Evolutionary conservation across 2,797 vertebrate genomes (phyloP), one percentile per base, ranked within the genome.

Genomic region (Poecilia wingei): DNA sequence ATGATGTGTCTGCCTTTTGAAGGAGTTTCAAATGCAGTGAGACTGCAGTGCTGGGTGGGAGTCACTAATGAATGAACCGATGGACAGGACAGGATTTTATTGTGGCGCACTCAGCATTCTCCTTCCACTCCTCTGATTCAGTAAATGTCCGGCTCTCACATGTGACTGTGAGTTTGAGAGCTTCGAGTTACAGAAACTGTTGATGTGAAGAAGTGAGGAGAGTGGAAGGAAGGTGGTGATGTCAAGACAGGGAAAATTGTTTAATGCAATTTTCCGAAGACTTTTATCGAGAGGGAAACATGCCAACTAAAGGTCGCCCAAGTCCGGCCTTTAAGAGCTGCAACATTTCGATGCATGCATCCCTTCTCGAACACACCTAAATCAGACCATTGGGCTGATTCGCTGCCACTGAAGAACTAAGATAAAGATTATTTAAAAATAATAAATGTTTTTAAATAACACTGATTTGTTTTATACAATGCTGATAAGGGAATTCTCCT

Each of bases 61-160:
- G 77, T 82, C 72, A 16, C 16, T 71, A 49, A 33, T 64, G 8
- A 73, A 33, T 66, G 45, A 46, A 43, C 47, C 72, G 22, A 87
- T 46, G 82, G 69, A 85, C 80, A 84, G 80, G 84, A 82, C 80
- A 83, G 79, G 70, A 87, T 84, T 74, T 91, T 81, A 45, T 71
- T 82, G 83, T 82, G 33, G 83, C 79, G 84, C 87, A 89, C 89
- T 92, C 77, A 84, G 57, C 78, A 68, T 83, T 86, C 74, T 85
- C 88, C 78, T 75, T 75, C 86, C 69, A 91, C 84, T 66, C 86
- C 81, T 91, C 79, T 90, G 85, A 92, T 86, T 90, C 45, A 91
- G 92, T 94, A 91, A 93, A 94, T 93, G 90, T 83, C 81, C 72
- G 76, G 74, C 76, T 8, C 71, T 22, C 79, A 36, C 74, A 31